phyloP scores from a whole-genome alignment of 2,797 vertebrate genomes.

The Buphagus erythrorhynchus region DNA sequence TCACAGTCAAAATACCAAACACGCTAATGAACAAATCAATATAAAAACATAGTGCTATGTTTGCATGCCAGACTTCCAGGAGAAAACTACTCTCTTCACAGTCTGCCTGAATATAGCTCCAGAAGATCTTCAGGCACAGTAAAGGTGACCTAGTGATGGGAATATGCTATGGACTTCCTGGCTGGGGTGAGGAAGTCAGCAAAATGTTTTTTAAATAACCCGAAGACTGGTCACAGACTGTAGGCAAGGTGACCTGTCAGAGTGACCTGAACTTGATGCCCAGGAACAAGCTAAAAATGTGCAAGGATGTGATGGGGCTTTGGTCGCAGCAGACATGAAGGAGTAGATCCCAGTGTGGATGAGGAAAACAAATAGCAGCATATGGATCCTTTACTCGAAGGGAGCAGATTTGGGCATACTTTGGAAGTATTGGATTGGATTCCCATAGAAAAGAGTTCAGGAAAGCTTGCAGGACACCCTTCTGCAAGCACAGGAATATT shows the following conservation, averaged over 20 bases:
- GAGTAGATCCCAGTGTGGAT: rapidly evolving
- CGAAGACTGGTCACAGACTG: neutral
- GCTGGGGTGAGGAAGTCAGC: rapidly evolving
- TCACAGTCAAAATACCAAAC: neutral
- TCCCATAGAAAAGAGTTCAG: neutral
- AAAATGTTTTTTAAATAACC: neutral
- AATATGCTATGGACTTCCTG: neutral
- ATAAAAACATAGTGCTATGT: neutral
- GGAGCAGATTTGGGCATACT: neutral
- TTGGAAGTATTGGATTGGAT: neutral
- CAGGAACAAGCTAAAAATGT: neutral
- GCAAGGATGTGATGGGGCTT: neutral
- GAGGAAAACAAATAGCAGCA: neutral
- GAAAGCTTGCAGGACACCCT: neutral
- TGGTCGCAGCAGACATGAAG: neutral
- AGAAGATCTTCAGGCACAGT: neutral
- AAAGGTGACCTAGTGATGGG: neutral
- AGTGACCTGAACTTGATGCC: neutral
- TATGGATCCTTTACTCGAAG: rapidly evolving
- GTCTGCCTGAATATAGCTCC: neutral
- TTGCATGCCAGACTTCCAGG: neutral
- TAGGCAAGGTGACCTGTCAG: neutral
- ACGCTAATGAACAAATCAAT: neutral
- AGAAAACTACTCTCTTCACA: neutral
- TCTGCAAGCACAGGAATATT: neutral